A percentile compares a stretch with the other conserved stretches of the same genome.
These are phyloP conservation scores for Peromyscus polionotus DNA, from an alignment of 2,113 vertebrate genomes.

Conservation along the genomic window DNA sequence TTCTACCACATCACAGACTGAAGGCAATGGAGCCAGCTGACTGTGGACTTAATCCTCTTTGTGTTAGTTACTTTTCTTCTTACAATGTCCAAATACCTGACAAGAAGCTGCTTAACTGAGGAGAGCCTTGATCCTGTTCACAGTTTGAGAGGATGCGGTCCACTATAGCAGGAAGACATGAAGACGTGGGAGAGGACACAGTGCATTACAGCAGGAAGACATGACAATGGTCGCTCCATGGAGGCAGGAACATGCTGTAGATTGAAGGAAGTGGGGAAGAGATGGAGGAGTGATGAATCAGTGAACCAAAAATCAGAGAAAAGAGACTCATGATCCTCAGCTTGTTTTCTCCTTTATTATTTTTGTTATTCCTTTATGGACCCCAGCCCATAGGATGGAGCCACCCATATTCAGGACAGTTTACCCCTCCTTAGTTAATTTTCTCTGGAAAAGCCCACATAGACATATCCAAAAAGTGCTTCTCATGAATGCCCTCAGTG, in stretches of 20 bases:
- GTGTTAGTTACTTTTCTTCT: background rate
- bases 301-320: background rate
- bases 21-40: background rate
- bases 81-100: background rate
- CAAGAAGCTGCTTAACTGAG: background rate
- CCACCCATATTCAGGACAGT: background rate
- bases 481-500: background rate
- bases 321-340: background rate
- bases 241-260: background rate
- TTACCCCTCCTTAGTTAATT: background rate
- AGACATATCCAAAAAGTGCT: background rate
- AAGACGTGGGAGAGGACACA: background rate
- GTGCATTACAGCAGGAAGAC: background rate
- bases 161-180: too few relatives aligned
- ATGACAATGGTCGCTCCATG: background rate
- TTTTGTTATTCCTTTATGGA: background rate
- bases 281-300: background rate
- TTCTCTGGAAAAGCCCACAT: background rate
- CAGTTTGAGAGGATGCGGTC: background rate
- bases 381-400: background rate
- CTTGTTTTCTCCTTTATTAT: background rate
- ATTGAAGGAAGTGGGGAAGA: background rate
- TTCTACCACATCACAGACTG: background rate
- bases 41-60: background rate
- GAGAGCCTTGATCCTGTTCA: background rate